phyloP scores from a whole-genome alignment of 2,888 invertebrate genomes.

The Parnassius apollo region DNA sequence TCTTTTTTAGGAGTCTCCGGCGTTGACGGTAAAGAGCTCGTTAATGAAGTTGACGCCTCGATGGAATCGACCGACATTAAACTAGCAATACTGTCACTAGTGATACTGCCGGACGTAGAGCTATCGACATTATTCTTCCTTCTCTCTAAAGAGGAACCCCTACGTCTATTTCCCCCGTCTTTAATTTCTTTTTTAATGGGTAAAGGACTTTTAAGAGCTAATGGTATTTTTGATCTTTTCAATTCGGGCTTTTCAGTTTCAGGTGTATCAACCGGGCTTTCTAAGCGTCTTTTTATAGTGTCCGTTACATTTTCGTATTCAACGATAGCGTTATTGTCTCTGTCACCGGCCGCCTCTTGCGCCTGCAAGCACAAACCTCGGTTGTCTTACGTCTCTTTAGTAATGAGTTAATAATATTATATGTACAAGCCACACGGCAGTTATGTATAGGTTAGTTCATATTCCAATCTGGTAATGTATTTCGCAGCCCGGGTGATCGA shows the following conservation, averaged over 20 bases:
- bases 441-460: constrained; percentile 43
- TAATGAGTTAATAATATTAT: constrained; percentile 32
- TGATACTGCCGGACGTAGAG: constrained; percentile 39
- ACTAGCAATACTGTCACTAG: constrained; percentile 41
- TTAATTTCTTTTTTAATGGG: constrained; percentile 61
- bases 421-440: constrained; percentile 35
- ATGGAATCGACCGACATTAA: constrained; percentile 47
- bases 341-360: constrained; percentile 36
- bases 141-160: constrained; percentile 54
- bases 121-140: constrained; percentile 35
- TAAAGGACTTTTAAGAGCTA: constrained; percentile 65
- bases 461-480: constrained; percentile 29
- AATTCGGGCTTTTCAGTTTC: constrained; percentile 59
- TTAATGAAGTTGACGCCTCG: constrained; percentile 36
- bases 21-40: constrained; percentile 43
- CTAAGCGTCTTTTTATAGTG: constrained; percentile 82
- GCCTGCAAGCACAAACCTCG: constrained; percentile 63
- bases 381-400: constrained; percentile 30
- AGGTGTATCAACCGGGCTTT: constrained; percentile 67
- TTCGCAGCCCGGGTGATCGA: background rate
- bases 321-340: constrained; percentile 32
- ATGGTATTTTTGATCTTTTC: constrained; percentile 71
- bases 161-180: constrained; percentile 52
- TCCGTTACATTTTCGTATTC: constrained; percentile 83
- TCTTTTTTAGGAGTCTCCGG: constrained; percentile 68